Conservation (phyloP, 2,888 invertebrate species). For the Drosophila percnosoma region DNA sequence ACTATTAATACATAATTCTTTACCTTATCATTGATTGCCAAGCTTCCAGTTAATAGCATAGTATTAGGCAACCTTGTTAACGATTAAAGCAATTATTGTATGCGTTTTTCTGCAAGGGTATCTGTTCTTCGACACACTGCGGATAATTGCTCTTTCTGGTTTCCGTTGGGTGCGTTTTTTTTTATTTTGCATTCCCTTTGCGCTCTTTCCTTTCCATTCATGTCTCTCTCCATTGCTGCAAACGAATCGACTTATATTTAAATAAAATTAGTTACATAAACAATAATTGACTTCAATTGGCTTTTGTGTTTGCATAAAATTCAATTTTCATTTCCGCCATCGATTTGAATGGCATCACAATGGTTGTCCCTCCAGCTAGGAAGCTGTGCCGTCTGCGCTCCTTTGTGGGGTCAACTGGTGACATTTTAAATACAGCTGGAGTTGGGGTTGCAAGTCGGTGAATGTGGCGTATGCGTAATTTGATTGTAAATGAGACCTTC, state of each 20-base stretch:
- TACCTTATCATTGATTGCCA: not conserved
- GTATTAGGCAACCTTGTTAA: not conserved
- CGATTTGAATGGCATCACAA: constrained; percentile 54
- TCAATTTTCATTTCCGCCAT: constrained; percentile 73
- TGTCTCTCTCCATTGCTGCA: constrained; percentile 15
- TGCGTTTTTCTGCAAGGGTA: not conserved
- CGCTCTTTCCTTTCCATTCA: not conserved
- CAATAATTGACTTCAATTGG: constrained; percentile 81
- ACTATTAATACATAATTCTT: not conserved
- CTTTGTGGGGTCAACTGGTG: constrained; percentile 35
- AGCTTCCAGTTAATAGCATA: too few relatives aligned
- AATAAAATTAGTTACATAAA: constrained; percentile 80
- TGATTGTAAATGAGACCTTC: not conserved
- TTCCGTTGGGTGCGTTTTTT: not conserved
- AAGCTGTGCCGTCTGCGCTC: constrained; percentile 18
- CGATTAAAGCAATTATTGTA: not conserved
- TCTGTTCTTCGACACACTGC: constrained; percentile 1
- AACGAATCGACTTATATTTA: constrained; percentile 71
- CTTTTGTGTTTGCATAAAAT: constrained; percentile 79
- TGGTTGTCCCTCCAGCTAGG: constrained; percentile 19
- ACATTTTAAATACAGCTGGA: not conserved
- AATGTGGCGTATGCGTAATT: constrained; percentile 13
- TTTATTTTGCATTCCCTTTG: constrained; percentile 10
- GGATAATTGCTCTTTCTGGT: constrained; percentile 1
- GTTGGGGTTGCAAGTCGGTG: not conserved